phyloP scores from a whole-genome alignment of 2,888 invertebrate species.

The Hydriomena furcata region DNA sequence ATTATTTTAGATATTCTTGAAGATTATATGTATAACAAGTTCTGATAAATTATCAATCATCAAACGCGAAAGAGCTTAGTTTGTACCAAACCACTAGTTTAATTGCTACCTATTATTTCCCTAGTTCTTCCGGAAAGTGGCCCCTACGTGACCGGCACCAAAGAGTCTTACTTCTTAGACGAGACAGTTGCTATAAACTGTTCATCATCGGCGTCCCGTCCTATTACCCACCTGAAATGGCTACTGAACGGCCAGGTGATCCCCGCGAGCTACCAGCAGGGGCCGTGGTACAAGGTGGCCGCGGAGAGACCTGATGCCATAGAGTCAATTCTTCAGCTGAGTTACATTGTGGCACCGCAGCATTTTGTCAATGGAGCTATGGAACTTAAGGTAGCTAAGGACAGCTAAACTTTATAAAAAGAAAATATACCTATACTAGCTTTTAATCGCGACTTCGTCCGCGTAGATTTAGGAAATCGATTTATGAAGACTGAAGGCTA shows the following conservation, averaged over 20 bases:
- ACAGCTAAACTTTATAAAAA: too few relatives aligned
- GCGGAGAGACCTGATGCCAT: constrained; percentile 83
- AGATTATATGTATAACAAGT: too few relatives aligned
- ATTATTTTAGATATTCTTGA: too few relatives aligned
- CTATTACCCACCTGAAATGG: constrained; percentile 91
- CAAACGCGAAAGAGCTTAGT: too few relatives aligned
- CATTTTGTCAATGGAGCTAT: constrained; percentile 91
- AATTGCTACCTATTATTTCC: constrained; percentile 3
- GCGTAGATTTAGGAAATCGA: too few relatives aligned
- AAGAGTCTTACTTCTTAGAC: constrained; percentile 88
- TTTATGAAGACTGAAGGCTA: too few relatives aligned
- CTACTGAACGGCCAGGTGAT: constrained; percentile 90
- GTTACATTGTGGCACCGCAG: constrained; percentile 87
- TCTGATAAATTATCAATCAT: too few relatives aligned
- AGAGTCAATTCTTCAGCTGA: constrained; percentile 88
- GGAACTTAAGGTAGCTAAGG: constrained; percentile 86
- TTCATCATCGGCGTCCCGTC: constrained; percentile 90
- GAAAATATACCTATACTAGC: too few relatives aligned
- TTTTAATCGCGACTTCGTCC: too few relatives aligned
- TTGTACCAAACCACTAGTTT: too few relatives aligned
- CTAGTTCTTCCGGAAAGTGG: constrained; percentile 90
- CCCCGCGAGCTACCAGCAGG: constrained; percentile 70
- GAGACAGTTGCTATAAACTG: constrained; percentile 91
- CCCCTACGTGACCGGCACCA: constrained; percentile 91
- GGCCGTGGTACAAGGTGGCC: constrained; percentile 77